Conservation (phyloP, 92 coral and sea anemone species). For the Ricordea florida region DNA sequence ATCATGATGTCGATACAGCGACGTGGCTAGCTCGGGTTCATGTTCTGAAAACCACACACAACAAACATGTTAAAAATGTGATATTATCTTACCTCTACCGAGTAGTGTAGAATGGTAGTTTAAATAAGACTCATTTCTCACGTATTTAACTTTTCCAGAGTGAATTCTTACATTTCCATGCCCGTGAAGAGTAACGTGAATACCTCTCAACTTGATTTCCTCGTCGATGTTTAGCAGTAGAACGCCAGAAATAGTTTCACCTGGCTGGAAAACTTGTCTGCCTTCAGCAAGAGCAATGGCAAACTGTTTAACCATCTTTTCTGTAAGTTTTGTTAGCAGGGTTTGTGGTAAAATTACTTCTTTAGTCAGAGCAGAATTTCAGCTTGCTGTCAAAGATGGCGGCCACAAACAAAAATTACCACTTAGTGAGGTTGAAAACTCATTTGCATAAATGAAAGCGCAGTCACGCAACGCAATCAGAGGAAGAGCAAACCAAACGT, state of each 20-base stretch:
- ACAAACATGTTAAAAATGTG: neutral
- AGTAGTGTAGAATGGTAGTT: neutral
- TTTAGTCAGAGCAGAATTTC: neutral
- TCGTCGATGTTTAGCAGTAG: slow-evolving; percentile 28
- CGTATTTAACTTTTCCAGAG: slow-evolving; percentile 28
- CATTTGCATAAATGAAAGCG: too few relatives aligned
- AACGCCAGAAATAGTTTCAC: slow-evolving; percentile 22
- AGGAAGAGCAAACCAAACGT: too few relatives aligned
- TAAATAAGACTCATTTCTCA: neutral
- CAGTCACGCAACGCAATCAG: too few relatives aligned
- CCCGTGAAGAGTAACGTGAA: slow-evolving; percentile 23
- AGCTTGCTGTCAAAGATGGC: neutral
- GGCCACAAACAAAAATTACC: neutral
- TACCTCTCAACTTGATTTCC: slow-evolving; percentile 1
- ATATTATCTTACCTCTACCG: slow-evolving; percentile 13
- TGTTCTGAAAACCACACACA: too few relatives aligned
- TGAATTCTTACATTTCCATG: slow-evolving; percentile 23
- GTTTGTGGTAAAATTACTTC: neutral
- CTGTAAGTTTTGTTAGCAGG: neutral
- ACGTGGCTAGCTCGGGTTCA: too few relatives aligned
- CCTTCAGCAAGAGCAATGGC: slow-evolving; percentile 19
- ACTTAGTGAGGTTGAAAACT: too few relatives aligned
- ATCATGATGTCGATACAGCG: too few relatives aligned
- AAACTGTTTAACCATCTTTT: slow-evolving; percentile 11
- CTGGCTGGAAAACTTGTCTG: slow-evolving; percentile 28